Percentiles rank a stretch among this genome's conserved stretches.
phyloP scores from a whole-genome alignment of 2,797 vertebrate genomes.

The Xenopus petersii region DNA sequence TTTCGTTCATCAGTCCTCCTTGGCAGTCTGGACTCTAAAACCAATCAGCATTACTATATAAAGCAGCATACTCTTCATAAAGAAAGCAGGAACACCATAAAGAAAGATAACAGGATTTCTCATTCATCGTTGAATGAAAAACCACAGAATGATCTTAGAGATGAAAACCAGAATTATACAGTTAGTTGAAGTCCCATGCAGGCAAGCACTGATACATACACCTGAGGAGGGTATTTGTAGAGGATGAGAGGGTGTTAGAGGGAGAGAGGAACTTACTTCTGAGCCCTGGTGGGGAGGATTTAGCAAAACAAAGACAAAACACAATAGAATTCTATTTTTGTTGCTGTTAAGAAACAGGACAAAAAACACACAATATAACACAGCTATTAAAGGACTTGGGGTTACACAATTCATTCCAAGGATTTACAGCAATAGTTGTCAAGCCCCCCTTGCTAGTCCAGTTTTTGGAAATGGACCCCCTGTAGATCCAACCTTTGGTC shows the following conservation, averaged over 20 bases:
- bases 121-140: constrained; percentile 47
- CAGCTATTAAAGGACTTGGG: constrained; percentile 30
- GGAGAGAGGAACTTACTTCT: constrained; percentile 84
- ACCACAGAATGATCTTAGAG: constrained; percentile 32
- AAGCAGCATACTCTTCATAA: constrained; percentile 39
- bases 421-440: no score
- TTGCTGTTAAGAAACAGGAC: constrained; percentile 55
- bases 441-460: no score
- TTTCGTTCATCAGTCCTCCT: neutral
- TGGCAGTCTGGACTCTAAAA: neutral
- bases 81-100: constrained; percentile 11
- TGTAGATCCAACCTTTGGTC: no score
- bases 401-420: neutral
- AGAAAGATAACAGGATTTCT: constrained; percentile 34
- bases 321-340: constrained; percentile 69
- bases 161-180: constrained; percentile 35
- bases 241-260: constrained; percentile 15
- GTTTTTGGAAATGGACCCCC: no score
- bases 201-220: constrained; percentile 43
- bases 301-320: constrained; percentile 74
- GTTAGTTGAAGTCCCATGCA: constrained; percentile 42
- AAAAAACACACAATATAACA: constrained; percentile 61
- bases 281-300: constrained; percentile 84
- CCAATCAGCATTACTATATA: constrained; percentile 22
- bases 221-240: constrained; percentile 31